These are phyloP conservation scores for Thrips palmi DNA, from an alignment of 1,140 invertebrate genomes.

Conservation along the genomic window DNA sequence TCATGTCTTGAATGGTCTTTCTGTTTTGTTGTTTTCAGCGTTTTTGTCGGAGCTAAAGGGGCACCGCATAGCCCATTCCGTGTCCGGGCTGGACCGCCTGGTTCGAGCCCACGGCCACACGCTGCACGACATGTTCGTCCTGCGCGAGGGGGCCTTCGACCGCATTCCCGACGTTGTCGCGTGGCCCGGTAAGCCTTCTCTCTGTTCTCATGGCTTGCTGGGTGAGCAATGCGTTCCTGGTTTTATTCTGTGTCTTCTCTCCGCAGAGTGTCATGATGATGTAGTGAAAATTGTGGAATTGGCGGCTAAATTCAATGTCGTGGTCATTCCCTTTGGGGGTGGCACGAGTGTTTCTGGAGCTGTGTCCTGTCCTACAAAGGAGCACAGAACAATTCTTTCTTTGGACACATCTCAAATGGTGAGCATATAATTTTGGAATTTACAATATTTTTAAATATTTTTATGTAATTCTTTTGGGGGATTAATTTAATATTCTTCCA, in stretches of 20 bases:
- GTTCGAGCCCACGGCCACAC: slow-evolving; percentile 91
- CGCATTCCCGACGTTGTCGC: slow-evolving; percentile 86
- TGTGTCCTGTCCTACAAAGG: slow-evolving; percentile 63
- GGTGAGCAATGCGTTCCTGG: background rate
- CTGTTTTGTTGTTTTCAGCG: slow-evolving; percentile 22
- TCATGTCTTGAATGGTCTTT: background rate
- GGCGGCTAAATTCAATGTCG: slow-evolving; percentile 57
- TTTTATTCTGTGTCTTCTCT: slow-evolving; percentile 8
- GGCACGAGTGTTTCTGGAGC: slow-evolving; percentile 91
- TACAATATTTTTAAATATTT: slow-evolving; percentile 6
- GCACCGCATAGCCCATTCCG: slow-evolving; percentile 48
- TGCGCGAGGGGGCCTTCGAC: slow-evolving; percentile 50
- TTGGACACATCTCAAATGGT: slow-evolving; percentile 92
- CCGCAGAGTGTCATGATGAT: slow-evolving; percentile 48
- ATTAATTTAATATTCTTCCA: slow-evolving; percentile 4
- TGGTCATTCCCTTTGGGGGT: slow-evolving; percentile 88
- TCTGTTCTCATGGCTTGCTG: background rate
- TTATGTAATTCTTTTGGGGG: slow-evolving; percentile 10
- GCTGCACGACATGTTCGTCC: slow-evolving; percentile 66
- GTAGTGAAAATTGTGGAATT: slow-evolving; percentile 64
- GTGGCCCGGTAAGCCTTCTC: slow-evolving; percentile 52
- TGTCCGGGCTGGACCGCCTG: slow-evolving; percentile 64
- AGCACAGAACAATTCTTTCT: slow-evolving; percentile 68
- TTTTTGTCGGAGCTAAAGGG: slow-evolving; percentile 40
- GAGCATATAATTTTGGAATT: slow-evolving; percentile 10